A percentile compares a stretch with the other conserved stretches of the same genome.
Conservation (phyloP, 2,888 invertebrate species). For the Drosophila subquinaria region DNA sequence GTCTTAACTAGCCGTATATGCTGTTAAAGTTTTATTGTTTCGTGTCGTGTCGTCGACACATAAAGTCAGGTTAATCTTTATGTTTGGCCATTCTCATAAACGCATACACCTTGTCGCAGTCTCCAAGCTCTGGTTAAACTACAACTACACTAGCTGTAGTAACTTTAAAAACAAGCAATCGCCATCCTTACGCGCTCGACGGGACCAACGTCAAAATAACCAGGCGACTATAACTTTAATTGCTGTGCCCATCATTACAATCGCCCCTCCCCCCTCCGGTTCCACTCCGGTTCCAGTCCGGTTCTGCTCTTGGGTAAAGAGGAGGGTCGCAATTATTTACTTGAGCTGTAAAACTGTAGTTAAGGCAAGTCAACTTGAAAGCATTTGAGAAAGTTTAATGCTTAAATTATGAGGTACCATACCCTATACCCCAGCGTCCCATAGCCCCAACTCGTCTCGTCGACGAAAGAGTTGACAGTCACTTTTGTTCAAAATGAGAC, state of each 20-base stretch:
- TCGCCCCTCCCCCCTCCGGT: conserved; percentile 24
- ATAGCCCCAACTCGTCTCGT: conserved; percentile 12
- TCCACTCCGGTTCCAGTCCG: background rate
- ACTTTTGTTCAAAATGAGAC: conserved; percentile 77
- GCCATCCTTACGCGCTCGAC: conserved; percentile 6
- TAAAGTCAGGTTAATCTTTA: conserved; percentile 67
- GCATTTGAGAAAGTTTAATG: conserved; percentile 82
- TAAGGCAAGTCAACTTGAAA: conserved; percentile 83
- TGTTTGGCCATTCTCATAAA: conserved; percentile 53
- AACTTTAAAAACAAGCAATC: conserved; percentile 42
- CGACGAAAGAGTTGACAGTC: conserved; percentile 72
- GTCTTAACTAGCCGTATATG: conserved; percentile 48
- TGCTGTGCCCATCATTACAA: conserved; percentile 80
- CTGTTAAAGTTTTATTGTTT: conserved; percentile 44
- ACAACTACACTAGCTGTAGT: conserved; percentile 41
- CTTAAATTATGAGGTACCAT: conserved; percentile 78
- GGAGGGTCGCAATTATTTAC: conserved; percentile 75
- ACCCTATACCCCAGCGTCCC: background rate
- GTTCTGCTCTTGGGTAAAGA: background rate
- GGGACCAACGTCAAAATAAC: conserved; percentile 36
- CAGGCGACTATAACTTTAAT: conserved; percentile 69
- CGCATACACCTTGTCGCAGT: conserved; percentile 56
- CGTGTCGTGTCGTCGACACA: conserved; percentile 48
- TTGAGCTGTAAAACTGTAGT: conserved; percentile 82
- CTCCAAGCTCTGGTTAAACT: conserved; percentile 55